phyloP scores from a whole-genome alignment of 2,888 invertebrate genomes.

The Eristalis tenax region DNA sequence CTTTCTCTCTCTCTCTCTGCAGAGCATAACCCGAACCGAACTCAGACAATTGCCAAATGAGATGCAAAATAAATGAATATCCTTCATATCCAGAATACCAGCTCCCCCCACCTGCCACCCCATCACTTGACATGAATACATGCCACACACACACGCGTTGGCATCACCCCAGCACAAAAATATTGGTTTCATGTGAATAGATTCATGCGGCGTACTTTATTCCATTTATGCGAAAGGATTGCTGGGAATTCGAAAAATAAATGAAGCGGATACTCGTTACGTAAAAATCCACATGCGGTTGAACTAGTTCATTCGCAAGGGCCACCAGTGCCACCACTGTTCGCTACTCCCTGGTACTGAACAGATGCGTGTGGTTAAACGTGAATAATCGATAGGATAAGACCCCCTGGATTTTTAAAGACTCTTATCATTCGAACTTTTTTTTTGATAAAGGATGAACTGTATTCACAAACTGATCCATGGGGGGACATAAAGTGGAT shows the following conservation, averaged over 20 bases:
- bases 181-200: constrained; percentile 26
- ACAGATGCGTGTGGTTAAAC: constrained; percentile 34
- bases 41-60: constrained; percentile 38
- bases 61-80: constrained; percentile 38
- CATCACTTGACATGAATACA: constrained; percentile 25
- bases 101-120: neutral
- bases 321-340: neutral
- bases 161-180: constrained; percentile 9
- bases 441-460: no score
- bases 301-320: constrained; percentile 29
- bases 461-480: no score
- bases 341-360: neutral
- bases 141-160: neutral
- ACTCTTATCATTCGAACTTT: no score
- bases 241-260: neutral
- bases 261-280: constrained; percentile 24
- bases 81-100: constrained; percentile 6
- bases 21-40: neutral
- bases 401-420: neutral
- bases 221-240: constrained; percentile 30
- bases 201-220: neutral
- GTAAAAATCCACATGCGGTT: constrained; percentile 25
- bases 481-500: no score
- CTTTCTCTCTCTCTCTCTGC: neutral
- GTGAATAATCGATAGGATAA: constrained; percentile 33